Conservation (phyloP, 2,797 vertebrate species). For the Siniperca obscura region DNA sequence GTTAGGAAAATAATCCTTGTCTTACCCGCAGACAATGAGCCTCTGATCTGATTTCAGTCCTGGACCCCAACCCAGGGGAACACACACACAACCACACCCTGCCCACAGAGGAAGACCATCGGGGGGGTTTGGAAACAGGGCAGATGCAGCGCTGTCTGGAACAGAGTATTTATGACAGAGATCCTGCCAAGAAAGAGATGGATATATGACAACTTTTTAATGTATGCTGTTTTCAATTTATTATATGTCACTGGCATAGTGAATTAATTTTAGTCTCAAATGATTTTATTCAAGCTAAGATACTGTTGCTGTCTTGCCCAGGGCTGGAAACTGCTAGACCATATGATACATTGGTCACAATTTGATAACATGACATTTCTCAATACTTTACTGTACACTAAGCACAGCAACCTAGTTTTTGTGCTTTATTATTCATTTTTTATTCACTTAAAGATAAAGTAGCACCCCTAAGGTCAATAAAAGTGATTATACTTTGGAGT, state of each 20-base stretch:
- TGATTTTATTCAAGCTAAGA: constrained; percentile 50
- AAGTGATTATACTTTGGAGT: constrained; percentile 10
- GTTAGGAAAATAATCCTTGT: constrained; percentile 77
- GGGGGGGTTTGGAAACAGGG: neutral
- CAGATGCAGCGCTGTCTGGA: constrained; percentile 18
- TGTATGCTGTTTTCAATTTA: constrained; percentile 32
- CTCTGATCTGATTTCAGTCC: constrained; percentile 79
- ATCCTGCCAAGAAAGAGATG: constrained; percentile 45
- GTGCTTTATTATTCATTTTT: constrained; percentile 28
- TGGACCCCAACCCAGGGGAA: constrained; percentile 73
- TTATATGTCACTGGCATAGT: constrained; percentile 28
- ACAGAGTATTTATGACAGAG: constrained; percentile 38
- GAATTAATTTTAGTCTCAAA: constrained; percentile 37
- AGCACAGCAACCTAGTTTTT: constrained; percentile 17
- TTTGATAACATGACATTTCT: constrained; percentile 59
- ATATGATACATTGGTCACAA: constrained; percentile 59
- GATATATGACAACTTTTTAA: constrained; percentile 40
- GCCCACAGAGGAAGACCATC: constrained; percentile 60
- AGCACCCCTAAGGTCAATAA: constrained; percentile 9
- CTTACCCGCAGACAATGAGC: constrained; percentile 77
- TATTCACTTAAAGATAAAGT: constrained; percentile 29
- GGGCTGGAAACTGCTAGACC: constrained; percentile 55
- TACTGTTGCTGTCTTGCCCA: constrained; percentile 44
- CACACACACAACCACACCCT: constrained; percentile 71
- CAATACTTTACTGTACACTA: constrained; percentile 39